A percentile compares a stretch with the other conserved stretches of the same genome.
These are phyloP conservation scores for Paedocypris sp. DNA, from an alignment of 2,113 vertebrate genomes.

Conservation along the genomic window DNA sequence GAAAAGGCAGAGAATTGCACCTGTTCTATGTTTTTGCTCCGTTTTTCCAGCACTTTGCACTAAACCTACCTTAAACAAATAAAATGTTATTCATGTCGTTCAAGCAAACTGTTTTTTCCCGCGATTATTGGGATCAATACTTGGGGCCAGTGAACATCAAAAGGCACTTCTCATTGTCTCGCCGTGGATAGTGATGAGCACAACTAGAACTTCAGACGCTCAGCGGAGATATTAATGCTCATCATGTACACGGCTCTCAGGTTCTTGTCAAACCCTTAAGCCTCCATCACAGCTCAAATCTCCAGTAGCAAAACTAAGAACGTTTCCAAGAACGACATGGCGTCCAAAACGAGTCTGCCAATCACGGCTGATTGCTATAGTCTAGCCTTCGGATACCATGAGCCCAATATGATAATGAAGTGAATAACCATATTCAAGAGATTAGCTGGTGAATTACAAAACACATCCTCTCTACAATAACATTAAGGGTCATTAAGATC, in stretches of 20 bases:
- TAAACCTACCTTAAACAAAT: too few relatives aligned
- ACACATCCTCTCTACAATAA: neutral
- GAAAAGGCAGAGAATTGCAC: too few relatives aligned
- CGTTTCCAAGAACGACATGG: neutral
- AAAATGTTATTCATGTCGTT: too few relatives aligned
- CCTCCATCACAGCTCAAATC: neutral
- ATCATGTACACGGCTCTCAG: neutral
- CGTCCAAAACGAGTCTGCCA: neutral
- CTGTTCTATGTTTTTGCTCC: too few relatives aligned
- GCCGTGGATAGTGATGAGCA: neutral
- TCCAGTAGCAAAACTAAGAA: neutral
- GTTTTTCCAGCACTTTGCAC: too few relatives aligned
- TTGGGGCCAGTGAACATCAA: too few relatives aligned
- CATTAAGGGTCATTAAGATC: conserved; percentile 16
- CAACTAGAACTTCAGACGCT: neutral
- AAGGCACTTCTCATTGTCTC: too few relatives aligned
- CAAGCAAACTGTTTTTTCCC: too few relatives aligned
- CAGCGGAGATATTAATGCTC: neutral
- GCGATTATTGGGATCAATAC: too few relatives aligned
- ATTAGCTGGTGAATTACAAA: neutral
- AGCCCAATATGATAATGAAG: neutral
- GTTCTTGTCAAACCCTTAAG: neutral
- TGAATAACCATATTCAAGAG: neutral
- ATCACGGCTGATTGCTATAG: neutral
- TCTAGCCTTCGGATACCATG: neutral